Conservation (phyloP, 2,113 vertebrate species). For the Solea solea region DNA sequence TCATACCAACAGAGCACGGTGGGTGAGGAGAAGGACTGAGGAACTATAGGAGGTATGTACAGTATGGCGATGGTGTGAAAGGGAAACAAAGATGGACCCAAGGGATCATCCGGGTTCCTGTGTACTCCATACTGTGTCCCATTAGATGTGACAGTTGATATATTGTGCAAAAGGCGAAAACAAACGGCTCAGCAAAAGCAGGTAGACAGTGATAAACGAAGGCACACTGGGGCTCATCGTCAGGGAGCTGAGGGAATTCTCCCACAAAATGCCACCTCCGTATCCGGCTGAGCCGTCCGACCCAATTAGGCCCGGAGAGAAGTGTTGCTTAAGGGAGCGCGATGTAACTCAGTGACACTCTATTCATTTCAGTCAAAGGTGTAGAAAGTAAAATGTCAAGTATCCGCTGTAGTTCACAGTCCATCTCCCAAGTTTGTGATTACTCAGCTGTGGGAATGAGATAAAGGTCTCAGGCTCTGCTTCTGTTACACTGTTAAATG, state of each 20-base stretch:
- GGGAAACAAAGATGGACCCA: conserved; percentile 65
- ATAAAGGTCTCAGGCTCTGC: neutral
- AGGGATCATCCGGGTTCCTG: conserved; percentile 54
- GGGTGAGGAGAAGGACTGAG: too few relatives aligned
- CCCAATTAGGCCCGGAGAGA: conserved; percentile 70
- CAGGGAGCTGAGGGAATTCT: conserved; percentile 74
- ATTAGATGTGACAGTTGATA: conserved; percentile 83
- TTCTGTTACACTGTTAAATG: conserved; percentile 17
- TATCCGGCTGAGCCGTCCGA: conserved; percentile 60
- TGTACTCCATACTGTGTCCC: conserved; percentile 61
- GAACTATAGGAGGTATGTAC: too few relatives aligned
- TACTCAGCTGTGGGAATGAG: conserved; percentile 8
- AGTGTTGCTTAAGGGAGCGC: conserved; percentile 43
- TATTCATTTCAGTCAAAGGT: conserved; percentile 55
- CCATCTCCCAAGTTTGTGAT: conserved; percentile 15
- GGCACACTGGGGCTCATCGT: conserved; percentile 61
- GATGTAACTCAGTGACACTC: conserved; percentile 10
- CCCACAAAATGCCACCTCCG: conserved; percentile 79
- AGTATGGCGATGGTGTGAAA: conserved; percentile 44
- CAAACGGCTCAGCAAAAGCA: conserved; percentile 82
- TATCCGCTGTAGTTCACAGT: conserved; percentile 22
- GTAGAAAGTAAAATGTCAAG: conserved; percentile 73
- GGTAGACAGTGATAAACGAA: conserved; percentile 79
- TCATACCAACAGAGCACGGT: conserved; percentile 11
- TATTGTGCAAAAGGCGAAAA: conserved; percentile 80